Evolutionary conservation across 2,888 invertebrate genomes (phyloP).

Genomic region (Drosophila sordidapex): DNA sequence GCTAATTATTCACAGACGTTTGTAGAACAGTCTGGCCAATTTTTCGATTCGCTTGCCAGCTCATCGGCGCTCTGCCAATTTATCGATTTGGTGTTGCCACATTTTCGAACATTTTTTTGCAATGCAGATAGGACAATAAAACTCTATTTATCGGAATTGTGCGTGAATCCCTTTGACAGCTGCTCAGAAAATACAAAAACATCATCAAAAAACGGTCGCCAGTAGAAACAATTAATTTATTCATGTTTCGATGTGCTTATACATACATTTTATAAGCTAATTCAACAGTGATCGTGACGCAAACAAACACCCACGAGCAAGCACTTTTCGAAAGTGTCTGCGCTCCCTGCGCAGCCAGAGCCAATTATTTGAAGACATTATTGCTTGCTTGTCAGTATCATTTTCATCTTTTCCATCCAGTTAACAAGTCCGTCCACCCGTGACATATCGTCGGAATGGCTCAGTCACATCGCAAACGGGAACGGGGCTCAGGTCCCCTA

Average conservation of each 20-base stretch:
- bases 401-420: constrained; percentile 7
- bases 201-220: not conserved
- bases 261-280: not conserved
- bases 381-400: constrained; percentile 13
- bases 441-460: constrained; percentile 27
- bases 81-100: constrained; percentile 2
- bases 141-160: not conserved
- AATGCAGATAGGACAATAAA: not conserved
- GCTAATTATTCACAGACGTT: not conserved
- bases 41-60: not conserved
- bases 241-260: not conserved
- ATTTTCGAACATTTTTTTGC: not conserved
- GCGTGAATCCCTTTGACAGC: not conserved
- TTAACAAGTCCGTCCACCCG: constrained; percentile 10
- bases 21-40: not conserved
- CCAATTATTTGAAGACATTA: not conserved
- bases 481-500: constrained; percentile 87
- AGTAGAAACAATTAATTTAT: not conserved
- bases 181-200: not conserved
- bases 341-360: constrained; percentile 6
- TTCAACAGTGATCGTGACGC: constrained; percentile 25
- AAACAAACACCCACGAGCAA: constrained; percentile 28
- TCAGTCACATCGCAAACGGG: constrained; percentile 48
- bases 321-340: constrained; percentile 31
- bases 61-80: not conserved